Percentiles rank a stretch among this genome's conserved stretches.
Conservation (phyloP, 2,113 vertebrate species). For the Myrmecophaga tridactyla region DNA sequence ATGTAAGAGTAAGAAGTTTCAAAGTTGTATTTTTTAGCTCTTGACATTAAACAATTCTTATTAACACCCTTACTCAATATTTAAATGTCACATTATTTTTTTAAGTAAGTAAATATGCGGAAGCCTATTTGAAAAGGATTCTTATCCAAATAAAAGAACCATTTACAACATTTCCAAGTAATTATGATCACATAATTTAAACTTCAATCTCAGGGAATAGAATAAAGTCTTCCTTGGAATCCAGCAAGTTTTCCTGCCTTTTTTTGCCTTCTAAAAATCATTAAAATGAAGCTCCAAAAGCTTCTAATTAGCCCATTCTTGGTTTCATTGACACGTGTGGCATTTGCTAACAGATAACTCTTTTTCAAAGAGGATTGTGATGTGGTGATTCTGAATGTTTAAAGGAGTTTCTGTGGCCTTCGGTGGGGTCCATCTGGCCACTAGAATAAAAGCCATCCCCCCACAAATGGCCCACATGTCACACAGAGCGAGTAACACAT, state of each 20-base stretch:
- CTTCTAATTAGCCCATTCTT: conserved; percentile 14
- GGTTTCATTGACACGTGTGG: background rate
- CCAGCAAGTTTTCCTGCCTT: background rate
- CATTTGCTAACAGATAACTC: background rate
- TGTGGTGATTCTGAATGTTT: background rate
- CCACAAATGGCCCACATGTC: background rate
- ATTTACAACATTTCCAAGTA: background rate
- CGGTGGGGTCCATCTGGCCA: background rate
- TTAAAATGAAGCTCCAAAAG: conserved; percentile 20
- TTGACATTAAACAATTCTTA: background rate
- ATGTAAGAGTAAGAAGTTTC: background rate
- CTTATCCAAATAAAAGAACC: background rate
- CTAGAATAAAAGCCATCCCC: background rate
- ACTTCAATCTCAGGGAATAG: background rate
- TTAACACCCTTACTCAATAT: background rate
- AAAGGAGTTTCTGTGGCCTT: too few species aligned
- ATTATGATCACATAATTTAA: conserved; percentile 3
- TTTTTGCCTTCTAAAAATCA: conserved; percentile 25
- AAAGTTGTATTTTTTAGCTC: background rate
- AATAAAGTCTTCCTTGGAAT: background rate
- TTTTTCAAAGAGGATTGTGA: background rate
- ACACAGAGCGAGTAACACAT: background rate
- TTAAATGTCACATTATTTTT: background rate
- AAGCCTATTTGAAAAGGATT: background rate
- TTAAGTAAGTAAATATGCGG: background rate